Base-by-base conservation (phyloP, 2,888 invertebrate species). In the Macrosiphum euphorbiae region DNA sequence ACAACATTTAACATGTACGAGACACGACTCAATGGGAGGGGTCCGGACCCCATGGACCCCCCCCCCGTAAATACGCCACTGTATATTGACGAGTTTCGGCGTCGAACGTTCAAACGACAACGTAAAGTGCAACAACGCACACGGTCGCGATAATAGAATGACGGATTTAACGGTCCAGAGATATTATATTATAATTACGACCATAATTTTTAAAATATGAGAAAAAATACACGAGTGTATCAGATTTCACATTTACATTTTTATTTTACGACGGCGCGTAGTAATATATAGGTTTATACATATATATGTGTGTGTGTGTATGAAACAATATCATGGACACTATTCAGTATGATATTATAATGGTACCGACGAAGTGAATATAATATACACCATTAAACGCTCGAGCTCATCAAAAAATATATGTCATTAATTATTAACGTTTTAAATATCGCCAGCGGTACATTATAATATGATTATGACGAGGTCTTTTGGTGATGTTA, bases 171-270 rank as follows among this genome's bases (percentile, higher is more conserved):
- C 55, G 89, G 58, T 44, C 88, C 28, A 44, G 8, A 86, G 86
- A 86, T 86, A 86, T 86, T 86, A 47, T 58, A 44, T 24, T 58
- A 41, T 89, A 58, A 89, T 89, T 89, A 91, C 50, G 50, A 78
- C 50, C 35, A 50, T 55, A 41, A 84, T 52, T 44, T 55, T 58
- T 86, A 91, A 91, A 91, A 44, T 58, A 90, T 24, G 86, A 86
- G 91, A 86, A 86, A 90, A 91, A 84, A 67, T 52, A 11, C 52
- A 35, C 41, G 84, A 35, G 20, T 47, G 86, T 92, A 86, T 87
- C 92, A 55, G 61, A 87, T 87, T 86, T 87, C 86, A 61, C 86
- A 87, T 87, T 86, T 35, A 61, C 86, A 87, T 92, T 92, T 92
- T 87, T 35, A 86, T 92, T 92, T 86, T 58, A 58, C 91, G 85